Evolutionary conservation across 2,113 vertebrate species (phyloP).

Genomic region (Austrofundulus limnaeus): DNA sequence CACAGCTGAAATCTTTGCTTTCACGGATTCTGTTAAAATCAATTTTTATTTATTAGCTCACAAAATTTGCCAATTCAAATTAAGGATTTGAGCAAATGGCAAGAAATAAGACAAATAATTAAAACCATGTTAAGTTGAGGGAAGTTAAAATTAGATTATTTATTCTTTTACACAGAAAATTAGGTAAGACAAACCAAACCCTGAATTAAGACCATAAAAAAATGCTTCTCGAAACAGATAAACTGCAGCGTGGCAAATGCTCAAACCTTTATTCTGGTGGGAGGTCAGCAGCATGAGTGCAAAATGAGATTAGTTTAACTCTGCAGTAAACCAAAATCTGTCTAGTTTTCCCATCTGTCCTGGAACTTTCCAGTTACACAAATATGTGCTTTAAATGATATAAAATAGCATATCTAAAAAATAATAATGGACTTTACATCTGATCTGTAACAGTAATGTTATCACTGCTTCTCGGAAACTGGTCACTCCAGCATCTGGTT

Average conservation of each 20-base stretch:
- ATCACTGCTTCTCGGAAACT: constrained; percentile 40
- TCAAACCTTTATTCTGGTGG: neutral
- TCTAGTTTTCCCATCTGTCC: too few species aligned
- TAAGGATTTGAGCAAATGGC: neutral
- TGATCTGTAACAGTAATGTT: constrained; percentile 29
- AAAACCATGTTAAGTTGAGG: neutral
- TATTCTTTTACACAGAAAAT: too few species aligned
- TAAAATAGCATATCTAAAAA: neutral
- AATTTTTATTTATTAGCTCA: too few species aligned
- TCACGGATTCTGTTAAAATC: too few species aligned
- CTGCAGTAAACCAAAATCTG: neutral
- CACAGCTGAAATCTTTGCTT: too few species aligned
- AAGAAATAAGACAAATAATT: neutral
- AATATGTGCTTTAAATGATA: constrained; percentile 1
- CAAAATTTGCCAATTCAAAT: neutral
- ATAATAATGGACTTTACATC: constrained; percentile 9
- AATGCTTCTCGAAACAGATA: neutral
- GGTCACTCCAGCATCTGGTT: constrained; percentile 56
- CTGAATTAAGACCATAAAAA: neutral
- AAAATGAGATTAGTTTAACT: neutral
- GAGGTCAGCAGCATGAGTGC: neutral
- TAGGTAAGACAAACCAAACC: neutral
- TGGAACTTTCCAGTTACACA: neutral
- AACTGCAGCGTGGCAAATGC: neutral
- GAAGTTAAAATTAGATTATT: too few species aligned